Evolutionary conservation across 1,140 invertebrate genomes (phyloP).

Genomic region (Cotesia glomerata): DNA sequence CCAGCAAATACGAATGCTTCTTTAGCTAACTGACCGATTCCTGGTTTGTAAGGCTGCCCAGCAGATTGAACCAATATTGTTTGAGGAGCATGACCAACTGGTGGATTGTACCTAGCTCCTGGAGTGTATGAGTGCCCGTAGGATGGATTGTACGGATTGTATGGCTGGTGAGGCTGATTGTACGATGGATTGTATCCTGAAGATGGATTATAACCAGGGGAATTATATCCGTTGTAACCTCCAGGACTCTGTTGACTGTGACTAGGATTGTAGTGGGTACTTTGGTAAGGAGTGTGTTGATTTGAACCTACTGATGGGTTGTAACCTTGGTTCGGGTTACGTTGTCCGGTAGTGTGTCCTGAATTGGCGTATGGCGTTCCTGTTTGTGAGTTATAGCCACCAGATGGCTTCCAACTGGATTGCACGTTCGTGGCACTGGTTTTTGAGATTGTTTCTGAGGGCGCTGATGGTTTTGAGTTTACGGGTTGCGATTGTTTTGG

Average conservation of each 20-base stretch:
- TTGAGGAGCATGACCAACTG: constrained; percentile 42
- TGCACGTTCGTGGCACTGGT: constrained; percentile 53
- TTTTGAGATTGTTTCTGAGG: constrained; percentile 49
- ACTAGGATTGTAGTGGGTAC: constrained; percentile 19
- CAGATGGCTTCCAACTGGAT: constrained; percentile 27
- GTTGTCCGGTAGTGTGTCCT: constrained; percentile 42
- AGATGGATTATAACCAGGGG: constrained; percentile 30
- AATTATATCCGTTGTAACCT: not conserved
- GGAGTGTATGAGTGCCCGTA: constrained; percentile 40
- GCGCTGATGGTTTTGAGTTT: constrained; percentile 49
- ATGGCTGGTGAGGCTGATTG: constrained; percentile 19
- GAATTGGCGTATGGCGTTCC: constrained; percentile 13
- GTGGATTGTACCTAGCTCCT: constrained; percentile 39
- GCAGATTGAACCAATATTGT: constrained; percentile 47
- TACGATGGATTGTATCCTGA: constrained; percentile 16
- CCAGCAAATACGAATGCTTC: constrained; percentile 60
- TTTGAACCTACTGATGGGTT: constrained; percentile 33
- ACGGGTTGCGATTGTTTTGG: constrained; percentile 24
- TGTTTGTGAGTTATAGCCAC: not conserved
- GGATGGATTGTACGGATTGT: constrained; percentile 43
- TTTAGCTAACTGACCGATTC: constrained; percentile 60
- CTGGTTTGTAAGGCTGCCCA: constrained; percentile 45
- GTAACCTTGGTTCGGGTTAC: constrained; percentile 35
- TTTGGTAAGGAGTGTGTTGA: constrained; percentile 9
- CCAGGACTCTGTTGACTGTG: constrained; percentile 14